Evolutionary conservation across 2,888 invertebrate species (phyloP).

Genomic region (Xanthia icteritia): DNA sequence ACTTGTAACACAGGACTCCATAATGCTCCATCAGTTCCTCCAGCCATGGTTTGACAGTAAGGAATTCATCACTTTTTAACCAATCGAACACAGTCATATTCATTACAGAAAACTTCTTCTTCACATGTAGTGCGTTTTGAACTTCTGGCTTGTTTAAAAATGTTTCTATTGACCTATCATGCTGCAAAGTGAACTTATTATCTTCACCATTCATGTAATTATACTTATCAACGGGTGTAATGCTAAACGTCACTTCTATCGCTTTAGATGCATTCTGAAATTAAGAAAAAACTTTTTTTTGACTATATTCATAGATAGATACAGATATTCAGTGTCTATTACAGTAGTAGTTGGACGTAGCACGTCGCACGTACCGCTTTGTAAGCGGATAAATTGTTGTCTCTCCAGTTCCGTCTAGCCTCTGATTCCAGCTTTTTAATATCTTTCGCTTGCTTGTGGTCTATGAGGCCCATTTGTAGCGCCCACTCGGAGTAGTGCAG

Average conservation of each 20-base stretch:
- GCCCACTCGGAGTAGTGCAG: conserved; percentile 37
- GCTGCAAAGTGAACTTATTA: not conserved
- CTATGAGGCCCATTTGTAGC: conserved; percentile 53
- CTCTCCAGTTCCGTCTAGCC: conserved; percentile 15
- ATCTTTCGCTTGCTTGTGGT: conserved; percentile 41
- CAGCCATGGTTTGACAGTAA: conserved; percentile 30
- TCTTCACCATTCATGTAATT: conserved; percentile 17
- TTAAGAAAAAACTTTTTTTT: not conserved
- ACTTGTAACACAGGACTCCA: conserved; percentile 58
- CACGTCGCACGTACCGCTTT: not conserved
- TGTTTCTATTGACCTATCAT: conserved; percentile 10
- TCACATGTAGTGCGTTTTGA: conserved; percentile 23
- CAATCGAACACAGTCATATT: not conserved
- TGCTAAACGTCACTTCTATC: not conserved
- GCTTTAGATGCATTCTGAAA: not conserved
- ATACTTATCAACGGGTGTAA: not conserved
- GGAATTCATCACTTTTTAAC: not conserved
- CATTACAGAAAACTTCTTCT: not conserved
- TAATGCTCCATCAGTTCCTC: conserved; percentile 63
- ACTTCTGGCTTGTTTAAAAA: conserved; percentile 24
- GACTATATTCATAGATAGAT: too few relatives aligned
- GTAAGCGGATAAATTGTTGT: not conserved
- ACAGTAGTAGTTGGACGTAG: too few relatives aligned
- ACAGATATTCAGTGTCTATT: not conserved
- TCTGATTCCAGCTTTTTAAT: conserved; percentile 18